These are phyloP conservation scores for Micrastur ruficollis DNA, from an alignment of 2,797 vertebrate species.

Conservation along the genomic window DNA sequence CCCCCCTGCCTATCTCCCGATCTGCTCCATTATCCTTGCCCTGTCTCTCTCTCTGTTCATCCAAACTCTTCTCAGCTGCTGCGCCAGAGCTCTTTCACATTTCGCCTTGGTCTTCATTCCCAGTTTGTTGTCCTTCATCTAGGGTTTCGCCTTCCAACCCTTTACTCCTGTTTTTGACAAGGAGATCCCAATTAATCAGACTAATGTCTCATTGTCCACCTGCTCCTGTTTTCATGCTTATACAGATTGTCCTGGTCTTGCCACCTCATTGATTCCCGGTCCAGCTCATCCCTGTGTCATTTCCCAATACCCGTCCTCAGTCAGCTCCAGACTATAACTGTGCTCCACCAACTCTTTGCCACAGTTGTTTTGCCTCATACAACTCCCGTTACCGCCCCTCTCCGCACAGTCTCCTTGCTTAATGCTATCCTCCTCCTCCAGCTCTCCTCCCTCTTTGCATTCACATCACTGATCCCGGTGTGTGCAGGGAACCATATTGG, in stretches of 20 bases:
- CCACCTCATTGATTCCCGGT: neutral
- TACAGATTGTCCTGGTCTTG: neutral
- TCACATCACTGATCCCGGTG: neutral
- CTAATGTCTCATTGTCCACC: neutral
- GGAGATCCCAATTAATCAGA: neutral
- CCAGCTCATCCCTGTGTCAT: neutral
- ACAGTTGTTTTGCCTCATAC: neutral
- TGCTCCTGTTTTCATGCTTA: neutral
- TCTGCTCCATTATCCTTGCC: neutral
- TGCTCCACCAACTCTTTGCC: neutral
- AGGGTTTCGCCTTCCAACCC: neutral
- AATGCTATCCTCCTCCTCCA: neutral
- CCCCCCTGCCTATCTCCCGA: neutral
- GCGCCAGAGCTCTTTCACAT: fast-evolving
- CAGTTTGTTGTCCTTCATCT: neutral
- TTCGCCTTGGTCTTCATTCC: neutral
- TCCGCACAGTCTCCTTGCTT: neutral
- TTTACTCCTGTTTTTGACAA: neutral
- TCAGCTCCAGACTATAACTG: neutral
- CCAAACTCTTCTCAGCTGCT: neutral
- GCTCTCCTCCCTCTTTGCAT: neutral
- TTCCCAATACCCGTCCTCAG: neutral
- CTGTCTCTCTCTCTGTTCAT: neutral
- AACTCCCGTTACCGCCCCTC: neutral
- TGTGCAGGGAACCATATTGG: fast-evolving